phyloP scores from a whole-genome alignment of 2,888 invertebrate species.

The Diplolepis rosae region DNA sequence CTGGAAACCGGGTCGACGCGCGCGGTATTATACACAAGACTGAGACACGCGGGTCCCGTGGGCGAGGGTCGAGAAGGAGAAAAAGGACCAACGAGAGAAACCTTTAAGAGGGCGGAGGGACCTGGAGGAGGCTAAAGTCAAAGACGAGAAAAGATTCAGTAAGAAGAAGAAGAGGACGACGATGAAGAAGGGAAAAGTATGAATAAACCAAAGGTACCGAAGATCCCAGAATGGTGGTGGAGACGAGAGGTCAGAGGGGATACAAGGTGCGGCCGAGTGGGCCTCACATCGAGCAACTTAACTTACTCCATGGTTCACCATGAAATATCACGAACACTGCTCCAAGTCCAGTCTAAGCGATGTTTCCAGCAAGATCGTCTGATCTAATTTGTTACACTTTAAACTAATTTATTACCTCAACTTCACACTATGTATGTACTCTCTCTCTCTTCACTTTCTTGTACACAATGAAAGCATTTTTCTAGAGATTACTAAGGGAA shows the following conservation, averaged over 20 bases:
- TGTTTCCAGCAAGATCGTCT: constrained; percentile 61
- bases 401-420: constrained; percentile 58
- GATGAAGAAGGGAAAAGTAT: constrained; percentile 41
- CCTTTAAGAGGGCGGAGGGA: constrained; percentile 38
- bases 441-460: constrained; percentile 8
- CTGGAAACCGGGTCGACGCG: constrained; percentile 65
- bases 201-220: constrained; percentile 33
- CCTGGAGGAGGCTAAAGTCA: constrained; percentile 47
- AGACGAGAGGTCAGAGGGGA: constrained; percentile 43
- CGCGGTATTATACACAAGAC: constrained; percentile 34
- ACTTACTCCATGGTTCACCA: constrained; percentile 58
- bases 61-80: constrained; percentile 51
- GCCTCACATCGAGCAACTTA: constrained; percentile 53
- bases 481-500: neutral
- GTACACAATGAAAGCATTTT: neutral
- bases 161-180: constrained; percentile 23
- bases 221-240: constrained; percentile 38
- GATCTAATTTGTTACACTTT: constrained; percentile 68
- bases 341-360: constrained; percentile 55
- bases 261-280: constrained; percentile 57
- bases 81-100: constrained; percentile 36
- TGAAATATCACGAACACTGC: constrained; percentile 65
- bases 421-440: constrained; percentile 18
- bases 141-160: constrained; percentile 27
- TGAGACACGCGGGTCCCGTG: constrained; percentile 48